Percentiles rank a stretch among this genome's conserved stretches.
Conservation (phyloP, 2,797 vertebrate species). For the Mus spretus region DNA sequence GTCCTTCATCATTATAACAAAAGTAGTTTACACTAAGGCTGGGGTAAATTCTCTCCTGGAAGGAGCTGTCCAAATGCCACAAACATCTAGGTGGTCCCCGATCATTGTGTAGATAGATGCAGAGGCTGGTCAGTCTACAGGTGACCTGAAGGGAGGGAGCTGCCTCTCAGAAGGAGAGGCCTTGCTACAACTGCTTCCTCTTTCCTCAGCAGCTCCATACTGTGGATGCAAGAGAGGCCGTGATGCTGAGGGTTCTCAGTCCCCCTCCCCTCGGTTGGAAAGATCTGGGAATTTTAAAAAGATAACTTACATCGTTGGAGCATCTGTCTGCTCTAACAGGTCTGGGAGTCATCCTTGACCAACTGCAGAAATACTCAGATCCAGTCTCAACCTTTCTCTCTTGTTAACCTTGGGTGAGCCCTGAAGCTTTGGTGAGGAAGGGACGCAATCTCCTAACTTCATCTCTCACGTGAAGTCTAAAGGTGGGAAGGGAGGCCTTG, state of each 20-base stretch:
- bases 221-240: neutral
- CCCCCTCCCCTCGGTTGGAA: neutral
- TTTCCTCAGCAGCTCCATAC: neutral
- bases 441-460: neutral
- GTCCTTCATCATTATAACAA: neutral
- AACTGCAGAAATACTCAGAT: neutral
- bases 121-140: neutral
- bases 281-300: neutral
- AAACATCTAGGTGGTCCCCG: neutral
- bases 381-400: neutral
- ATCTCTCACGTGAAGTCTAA: neutral
- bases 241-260: neutral
- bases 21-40: neutral
- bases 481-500: neutral
- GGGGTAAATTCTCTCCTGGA: neutral
- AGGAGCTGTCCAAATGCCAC: neutral
- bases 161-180: neutral
- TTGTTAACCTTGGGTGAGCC: neutral
- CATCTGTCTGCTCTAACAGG: neutral
- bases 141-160: neutral
- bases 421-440: neutral
- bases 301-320: neutral
- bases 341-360: neutral
- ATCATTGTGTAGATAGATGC: neutral
- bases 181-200: accelerated